Evolutionary conservation across 30 jellyfish, hydroid and myxozoan species (phyloP), one percentile per base, ranked within the genome.

Genomic region (Hydra vulgaris): DNA sequence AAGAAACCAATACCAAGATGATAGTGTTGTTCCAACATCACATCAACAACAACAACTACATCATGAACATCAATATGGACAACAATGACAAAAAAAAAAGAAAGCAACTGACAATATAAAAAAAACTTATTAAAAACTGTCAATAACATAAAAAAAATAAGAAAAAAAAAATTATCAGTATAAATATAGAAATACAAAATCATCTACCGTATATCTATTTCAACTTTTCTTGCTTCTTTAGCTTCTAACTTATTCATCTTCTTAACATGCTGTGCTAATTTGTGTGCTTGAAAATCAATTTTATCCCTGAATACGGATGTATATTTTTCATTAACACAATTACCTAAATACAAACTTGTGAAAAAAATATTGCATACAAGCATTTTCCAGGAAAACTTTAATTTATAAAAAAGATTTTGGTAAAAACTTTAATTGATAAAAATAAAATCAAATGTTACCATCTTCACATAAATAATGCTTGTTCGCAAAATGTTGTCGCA

Each of bases 221-320:
- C 95, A 27, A 92, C 85, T 78, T 80, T 76, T 74, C 98, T 40
- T 26, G 94, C 96, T 66, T 87, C 91, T 76, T 84, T 92, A 18
- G 98, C 95, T 18, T 89, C 89, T 15, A 53, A 21, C 67, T 92
- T 92, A n/a, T 86, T 74, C 81, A 92, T 77, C 85, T 86, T 86
- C 56, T 84, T 86, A 77, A 92, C 82, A 55, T 92, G 98, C 27
- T 66, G 83, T 20, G 94, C 89, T 54, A 92, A 81, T 71, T 74
- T 87, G 84, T 92, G 98, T 0, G 98, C 98, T 81, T 92, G 95
- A 27, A 19, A 81, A 69, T 92, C 98, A 54, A 92, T 86, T 26
- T 92, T 92, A 23, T 85, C 76, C 0, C 98, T 84, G 74, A 92
- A 92, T 12, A 83, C 98, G 1, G 98, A 82, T 1, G 98, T 92